These are phyloP conservation scores for Calyptommatus sinebrachiatus DNA, from an alignment of 2,113 vertebrate genomes.

Conservation along the genomic window DNA sequence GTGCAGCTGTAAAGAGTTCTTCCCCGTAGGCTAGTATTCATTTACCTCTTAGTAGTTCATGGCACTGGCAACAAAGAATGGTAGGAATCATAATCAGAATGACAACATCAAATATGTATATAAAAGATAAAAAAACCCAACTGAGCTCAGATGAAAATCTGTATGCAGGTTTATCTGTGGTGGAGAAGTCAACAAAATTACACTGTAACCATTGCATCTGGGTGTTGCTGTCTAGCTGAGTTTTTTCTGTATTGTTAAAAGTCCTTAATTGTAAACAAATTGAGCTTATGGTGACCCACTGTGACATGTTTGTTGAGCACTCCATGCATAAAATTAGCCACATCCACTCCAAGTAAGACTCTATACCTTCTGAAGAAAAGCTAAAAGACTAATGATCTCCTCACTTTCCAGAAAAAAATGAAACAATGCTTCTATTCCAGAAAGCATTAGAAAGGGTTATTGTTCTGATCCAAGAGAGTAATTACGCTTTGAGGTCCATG, in stretches of 20 bases:
- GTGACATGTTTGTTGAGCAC: not conserved
- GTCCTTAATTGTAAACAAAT: not conserved
- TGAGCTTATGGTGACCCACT: not conserved
- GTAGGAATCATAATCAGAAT: not conserved
- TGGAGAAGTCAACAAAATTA: not conserved
- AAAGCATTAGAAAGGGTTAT: not conserved
- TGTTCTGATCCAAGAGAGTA: not conserved
- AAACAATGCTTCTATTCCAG: not conserved
- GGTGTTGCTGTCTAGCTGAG: not conserved
- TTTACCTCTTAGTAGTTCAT: not conserved
- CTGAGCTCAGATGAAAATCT: not conserved
- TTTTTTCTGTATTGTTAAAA: not conserved
- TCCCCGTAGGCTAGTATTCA: not conserved
- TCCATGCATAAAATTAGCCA: not conserved
- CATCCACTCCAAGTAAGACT: not conserved
- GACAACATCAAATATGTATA: too few relatives aligned
- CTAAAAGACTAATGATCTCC: not conserved
- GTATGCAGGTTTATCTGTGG: not conserved
- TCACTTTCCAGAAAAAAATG: not conserved
- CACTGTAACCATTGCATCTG: not conserved
- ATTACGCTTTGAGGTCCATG: not conserved
- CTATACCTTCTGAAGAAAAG: not conserved
- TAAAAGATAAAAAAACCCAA: not conserved
- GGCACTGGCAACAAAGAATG: not conserved
- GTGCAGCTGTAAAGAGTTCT: not conserved